A percentile compares a stretch with the other conserved stretches of the same genome.
Evolutionary conservation across 2,888 invertebrate genomes (phyloP).

Genomic region (Drosophila rubida): DNA sequence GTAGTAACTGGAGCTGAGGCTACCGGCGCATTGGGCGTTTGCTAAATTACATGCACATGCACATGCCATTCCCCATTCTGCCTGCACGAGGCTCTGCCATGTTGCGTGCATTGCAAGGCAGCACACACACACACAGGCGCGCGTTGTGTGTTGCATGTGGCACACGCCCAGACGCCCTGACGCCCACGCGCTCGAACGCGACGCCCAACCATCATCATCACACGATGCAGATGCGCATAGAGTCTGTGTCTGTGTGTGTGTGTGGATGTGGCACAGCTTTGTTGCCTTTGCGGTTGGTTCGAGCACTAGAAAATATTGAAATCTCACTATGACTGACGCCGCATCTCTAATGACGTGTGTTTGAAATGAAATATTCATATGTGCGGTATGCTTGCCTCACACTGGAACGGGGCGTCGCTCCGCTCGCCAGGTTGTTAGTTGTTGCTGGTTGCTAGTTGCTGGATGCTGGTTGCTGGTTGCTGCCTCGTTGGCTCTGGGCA

Average conservation of each 20-base stretch:
- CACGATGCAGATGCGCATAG: constrained; percentile 45
- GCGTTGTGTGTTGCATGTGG: constrained; percentile 8
- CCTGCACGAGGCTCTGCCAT: constrained; percentile 33
- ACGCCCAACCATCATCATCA: constrained; percentile 29
- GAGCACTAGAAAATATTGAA: constrained; percentile 76
- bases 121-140: constrained; percentile 3
- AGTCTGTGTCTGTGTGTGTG: background rate
- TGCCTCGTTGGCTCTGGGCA: background rate
- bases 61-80: constrained; percentile 33
- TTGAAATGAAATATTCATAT: constrained; percentile 79
- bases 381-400: constrained; percentile 33
- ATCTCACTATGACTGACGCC: constrained; percentile 74
- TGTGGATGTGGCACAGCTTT: constrained; percentile 5
- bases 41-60: constrained; percentile 71
- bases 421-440: constrained; percentile 30
- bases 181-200: constrained; percentile 27
- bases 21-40: constrained; percentile 63
- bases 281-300: constrained; percentile 56
- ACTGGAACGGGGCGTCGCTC: background rate
- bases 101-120: constrained; percentile 46
- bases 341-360: constrained; percentile 78
- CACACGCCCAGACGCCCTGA: constrained; percentile 3
- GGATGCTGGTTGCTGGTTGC: background rate
- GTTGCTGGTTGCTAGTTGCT: background rate
- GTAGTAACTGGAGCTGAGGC: constrained; percentile 41